Conservation (phyloP, 2,797 vertebrate genomes). For the Spinus pinus region DNA sequence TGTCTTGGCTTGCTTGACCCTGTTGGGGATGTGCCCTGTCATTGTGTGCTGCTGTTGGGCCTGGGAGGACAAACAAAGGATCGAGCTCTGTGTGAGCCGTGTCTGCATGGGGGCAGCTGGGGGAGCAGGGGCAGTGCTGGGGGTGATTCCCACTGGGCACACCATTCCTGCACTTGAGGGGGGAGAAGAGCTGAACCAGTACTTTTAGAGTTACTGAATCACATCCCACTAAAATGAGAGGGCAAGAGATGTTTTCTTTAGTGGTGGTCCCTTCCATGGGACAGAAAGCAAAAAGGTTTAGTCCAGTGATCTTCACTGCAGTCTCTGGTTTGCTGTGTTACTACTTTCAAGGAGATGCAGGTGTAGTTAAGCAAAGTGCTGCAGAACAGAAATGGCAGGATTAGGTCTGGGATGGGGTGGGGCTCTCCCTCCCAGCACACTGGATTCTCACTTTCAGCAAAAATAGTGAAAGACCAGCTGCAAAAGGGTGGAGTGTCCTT, state of each 20-base stretch:
- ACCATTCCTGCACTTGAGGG: background rate
- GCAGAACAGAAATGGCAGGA: background rate
- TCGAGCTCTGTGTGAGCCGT: background rate
- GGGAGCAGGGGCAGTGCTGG: background rate
- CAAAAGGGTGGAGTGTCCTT: background rate
- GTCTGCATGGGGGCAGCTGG: background rate
- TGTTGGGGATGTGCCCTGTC: constrained; percentile 19
- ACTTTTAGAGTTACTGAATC: background rate
- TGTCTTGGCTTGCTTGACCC: constrained; percentile 43
- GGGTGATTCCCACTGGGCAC: background rate
- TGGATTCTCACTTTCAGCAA: background rate
- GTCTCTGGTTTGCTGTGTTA: background rate
- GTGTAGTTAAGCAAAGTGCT: background rate
- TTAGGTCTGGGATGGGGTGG: background rate
- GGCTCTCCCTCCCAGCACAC: background rate
- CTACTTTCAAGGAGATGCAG: background rate
- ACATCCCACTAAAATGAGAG: background rate
- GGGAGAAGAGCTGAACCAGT: background rate
- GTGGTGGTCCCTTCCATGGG: background rate
- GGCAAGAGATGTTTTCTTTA: background rate
- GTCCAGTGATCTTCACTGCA: background rate
- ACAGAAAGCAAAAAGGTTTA: background rate
- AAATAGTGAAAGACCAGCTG: background rate
- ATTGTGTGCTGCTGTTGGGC: background rate
- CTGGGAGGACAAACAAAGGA: constrained; percentile 14